Percentiles rank a stretch among this genome's conserved stretches.
Conservation (phyloP, 2,113 vertebrate genomes). For the Caloenas nicobarica region DNA sequence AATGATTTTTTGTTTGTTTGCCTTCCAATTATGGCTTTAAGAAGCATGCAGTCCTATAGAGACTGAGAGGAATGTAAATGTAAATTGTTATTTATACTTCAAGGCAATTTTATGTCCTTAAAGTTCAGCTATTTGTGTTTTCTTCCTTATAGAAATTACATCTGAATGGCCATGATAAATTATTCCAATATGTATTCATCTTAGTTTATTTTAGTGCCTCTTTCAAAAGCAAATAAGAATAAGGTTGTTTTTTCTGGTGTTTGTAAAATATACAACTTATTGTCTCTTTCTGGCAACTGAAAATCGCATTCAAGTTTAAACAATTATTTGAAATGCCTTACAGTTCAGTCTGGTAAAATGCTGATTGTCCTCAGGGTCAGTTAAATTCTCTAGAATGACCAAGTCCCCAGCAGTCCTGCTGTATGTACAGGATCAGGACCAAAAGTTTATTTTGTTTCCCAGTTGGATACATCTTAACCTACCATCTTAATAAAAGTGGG, state of each 20-base stretch:
- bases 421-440: neutral
- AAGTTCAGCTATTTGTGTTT: slow-evolving; percentile 34
- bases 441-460: slow-evolving; percentile 12
- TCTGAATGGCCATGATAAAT: slow-evolving; percentile 28
- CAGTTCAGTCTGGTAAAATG: neutral
- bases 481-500: neutral
- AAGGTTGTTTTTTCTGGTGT: slow-evolving; percentile 10
- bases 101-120: slow-evolving; percentile 8
- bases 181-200: neutral
- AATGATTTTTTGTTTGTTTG: neutral
- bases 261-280: slow-evolving; percentile 26
- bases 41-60: neutral
- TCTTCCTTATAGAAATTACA: neutral
- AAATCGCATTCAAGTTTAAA: slow-evolving; percentile 1
- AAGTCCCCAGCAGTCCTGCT: neutral
- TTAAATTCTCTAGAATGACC: neutral
- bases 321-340: slow-evolving; percentile 17
- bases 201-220: neutral
- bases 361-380: neutral
- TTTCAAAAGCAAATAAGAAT: slow-evolving; percentile 22
- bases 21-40: neutral
- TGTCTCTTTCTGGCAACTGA: slow-evolving; percentile 41
- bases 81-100: slow-evolving; percentile 33
- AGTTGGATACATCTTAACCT: neutral
- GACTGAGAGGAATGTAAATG: neutral